Evolutionary conservation across 92 coral and sea anemone genomes (phyloP).

Genomic region (Anthopleura xanthogrammica): DNA sequence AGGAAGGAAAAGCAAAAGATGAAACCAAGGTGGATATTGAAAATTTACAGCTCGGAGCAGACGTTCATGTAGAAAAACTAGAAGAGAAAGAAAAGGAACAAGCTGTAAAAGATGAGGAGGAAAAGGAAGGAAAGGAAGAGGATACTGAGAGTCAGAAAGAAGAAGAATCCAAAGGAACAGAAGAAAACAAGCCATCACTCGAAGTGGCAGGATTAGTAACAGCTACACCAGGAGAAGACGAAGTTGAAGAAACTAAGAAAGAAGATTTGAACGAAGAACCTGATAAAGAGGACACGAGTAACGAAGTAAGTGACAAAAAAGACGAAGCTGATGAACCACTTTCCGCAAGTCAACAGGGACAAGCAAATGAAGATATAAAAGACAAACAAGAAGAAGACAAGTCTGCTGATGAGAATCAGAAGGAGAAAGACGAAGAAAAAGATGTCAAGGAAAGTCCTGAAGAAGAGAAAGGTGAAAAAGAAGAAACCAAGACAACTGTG

Average conservation of each 20-base stretch:
- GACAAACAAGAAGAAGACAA: not conserved
- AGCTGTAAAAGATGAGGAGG: not conserved
- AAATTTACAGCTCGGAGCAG: not conserved
- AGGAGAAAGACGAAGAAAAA: not conserved
- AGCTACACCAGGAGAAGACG: not conserved
- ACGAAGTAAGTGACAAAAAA: not conserved
- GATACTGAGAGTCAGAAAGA: not conserved
- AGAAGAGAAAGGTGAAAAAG: not conserved
- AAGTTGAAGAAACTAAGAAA: not conserved
- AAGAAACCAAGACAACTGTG: too few relatives aligned
- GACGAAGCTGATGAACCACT: too few relatives aligned
- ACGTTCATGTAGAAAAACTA: constrained; percentile 1
- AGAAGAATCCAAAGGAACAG: not conserved
- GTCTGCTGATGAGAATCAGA: not conserved
- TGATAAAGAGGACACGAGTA: not conserved
- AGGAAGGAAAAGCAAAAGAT: not conserved
- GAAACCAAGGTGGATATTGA: not conserved
- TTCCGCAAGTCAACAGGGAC: too few relatives aligned
- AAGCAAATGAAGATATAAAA: too few relatives aligned
- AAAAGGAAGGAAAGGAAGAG: not conserved
- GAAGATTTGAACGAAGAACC: not conserved
- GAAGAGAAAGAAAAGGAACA: constrained; percentile 3
- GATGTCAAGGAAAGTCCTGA: not conserved
- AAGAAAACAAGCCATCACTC: not conserved
- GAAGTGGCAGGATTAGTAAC: not conserved